Evolutionary conservation across 2,797 vertebrate genomes (phyloP).

Genomic region (Mus caroli): DNA sequence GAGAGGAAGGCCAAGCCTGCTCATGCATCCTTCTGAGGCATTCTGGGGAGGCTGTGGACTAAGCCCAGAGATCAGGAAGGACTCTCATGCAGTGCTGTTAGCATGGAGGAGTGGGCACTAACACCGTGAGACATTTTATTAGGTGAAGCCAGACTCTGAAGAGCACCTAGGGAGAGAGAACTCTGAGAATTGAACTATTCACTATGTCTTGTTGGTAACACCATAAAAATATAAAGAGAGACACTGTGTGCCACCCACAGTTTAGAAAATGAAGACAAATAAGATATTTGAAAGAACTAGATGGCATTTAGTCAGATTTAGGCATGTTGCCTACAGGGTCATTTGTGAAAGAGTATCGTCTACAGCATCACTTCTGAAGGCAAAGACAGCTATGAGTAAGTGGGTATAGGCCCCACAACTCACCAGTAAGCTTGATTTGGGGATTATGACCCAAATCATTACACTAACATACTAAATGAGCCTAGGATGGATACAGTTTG

Average conservation of each 20-base stretch:
- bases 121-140: not conserved
- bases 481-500: not conserved
- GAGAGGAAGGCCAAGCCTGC: not conserved
- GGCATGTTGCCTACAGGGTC: not conserved
- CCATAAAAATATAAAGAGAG: not conserved
- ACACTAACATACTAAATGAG: not conserved
- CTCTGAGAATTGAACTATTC: conserved; percentile 6
- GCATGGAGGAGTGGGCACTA: not conserved
- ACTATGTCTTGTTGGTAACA: conserved; percentile 4
- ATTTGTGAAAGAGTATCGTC: not conserved
- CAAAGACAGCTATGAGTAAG: rapidly evolving
- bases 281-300: not conserved
- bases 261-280: not conserved
- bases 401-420: not conserved
- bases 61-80: not conserved
- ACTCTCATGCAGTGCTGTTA: not conserved
- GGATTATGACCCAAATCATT: too few relatives aligned
- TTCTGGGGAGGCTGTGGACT: not conserved
- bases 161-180: not conserved
- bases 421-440: not conserved
- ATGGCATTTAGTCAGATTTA: not conserved
- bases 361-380: not conserved
- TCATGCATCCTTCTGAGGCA: not conserved
- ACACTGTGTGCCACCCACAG: not conserved
- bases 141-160: not conserved